phyloP scores from a whole-genome alignment of 2,888 invertebrate genomes.

The Merodon equestris region DNA sequence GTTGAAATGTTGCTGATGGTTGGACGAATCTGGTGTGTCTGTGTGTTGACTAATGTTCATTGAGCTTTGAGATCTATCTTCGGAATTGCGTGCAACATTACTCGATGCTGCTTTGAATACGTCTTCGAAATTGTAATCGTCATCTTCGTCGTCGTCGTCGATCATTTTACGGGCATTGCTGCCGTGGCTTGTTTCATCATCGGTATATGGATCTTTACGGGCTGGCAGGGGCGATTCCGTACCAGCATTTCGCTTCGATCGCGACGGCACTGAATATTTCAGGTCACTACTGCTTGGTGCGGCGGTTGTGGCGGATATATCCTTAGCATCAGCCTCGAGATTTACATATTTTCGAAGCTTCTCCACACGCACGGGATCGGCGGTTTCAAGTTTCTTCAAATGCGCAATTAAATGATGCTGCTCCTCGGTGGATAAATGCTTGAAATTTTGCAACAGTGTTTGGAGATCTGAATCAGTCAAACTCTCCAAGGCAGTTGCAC shows the following conservation, averaged over 20 bases:
- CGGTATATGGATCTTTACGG: slow-evolving; percentile 65
- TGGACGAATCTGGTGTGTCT: slow-evolving; percentile 28
- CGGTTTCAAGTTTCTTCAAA: slow-evolving; percentile 88
- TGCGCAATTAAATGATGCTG: slow-evolving; percentile 91
- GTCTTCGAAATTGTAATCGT: slow-evolving; percentile 91
- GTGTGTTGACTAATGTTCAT: slow-evolving; percentile 10
- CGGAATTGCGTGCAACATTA: slow-evolving; percentile 84
- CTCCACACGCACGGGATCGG: slow-evolving; percentile 88
- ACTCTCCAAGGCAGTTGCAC: slow-evolving; percentile 83
- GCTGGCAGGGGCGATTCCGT: slow-evolving; percentile 68
- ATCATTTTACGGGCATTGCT: slow-evolving; percentile 76
- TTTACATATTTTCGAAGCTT: slow-evolving; percentile 88
- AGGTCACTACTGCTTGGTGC: slow-evolving; percentile 33
- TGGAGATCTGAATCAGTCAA: slow-evolving; percentile 90
- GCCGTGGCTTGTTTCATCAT: slow-evolving; percentile 68
- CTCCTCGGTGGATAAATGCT: slow-evolving; percentile 88
- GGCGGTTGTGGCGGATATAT: slow-evolving; percentile 23
- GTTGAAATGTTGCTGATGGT: slow-evolving; percentile 28
- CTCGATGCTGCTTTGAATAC: slow-evolving; percentile 88
- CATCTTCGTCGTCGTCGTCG: slow-evolving; percentile 85
- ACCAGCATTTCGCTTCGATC: slow-evolving; percentile 46
- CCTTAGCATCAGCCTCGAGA: slow-evolving; percentile 73
- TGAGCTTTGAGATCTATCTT: slow-evolving; percentile 38
- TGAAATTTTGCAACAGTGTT: slow-evolving; percentile 88
- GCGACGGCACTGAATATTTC: slow-evolving; percentile 53